Evolutionary conservation across 2,888 invertebrate species (phyloP).

Genomic region (Amphiduros pacificus): DNA sequence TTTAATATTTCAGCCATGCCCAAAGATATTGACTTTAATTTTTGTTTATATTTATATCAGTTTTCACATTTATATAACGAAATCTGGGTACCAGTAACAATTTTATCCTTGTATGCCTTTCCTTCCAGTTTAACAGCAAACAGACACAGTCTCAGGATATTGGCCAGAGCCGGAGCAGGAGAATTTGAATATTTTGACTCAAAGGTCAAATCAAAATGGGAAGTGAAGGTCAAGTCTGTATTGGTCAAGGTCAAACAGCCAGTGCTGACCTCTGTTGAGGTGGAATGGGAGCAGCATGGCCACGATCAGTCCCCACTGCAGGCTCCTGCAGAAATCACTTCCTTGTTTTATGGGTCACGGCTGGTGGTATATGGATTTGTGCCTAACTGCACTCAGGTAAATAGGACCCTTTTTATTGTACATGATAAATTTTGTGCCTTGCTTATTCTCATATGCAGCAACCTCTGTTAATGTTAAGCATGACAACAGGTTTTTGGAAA

Average conservation of each 20-base stretch:
- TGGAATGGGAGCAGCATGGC: slow-evolving; percentile 51
- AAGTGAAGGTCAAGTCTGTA: slow-evolving; percentile 36
- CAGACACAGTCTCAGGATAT: slow-evolving; percentile 39
- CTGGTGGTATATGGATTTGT: slow-evolving; percentile 54
- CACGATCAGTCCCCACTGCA: slow-evolving; percentile 36
- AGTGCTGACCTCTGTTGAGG: slow-evolving; percentile 45
- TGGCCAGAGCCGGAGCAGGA: slow-evolving; percentile 48
- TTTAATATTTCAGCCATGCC: too few relatives aligned
- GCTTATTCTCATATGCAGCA: too few relatives aligned
- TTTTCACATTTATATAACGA: too few relatives aligned
- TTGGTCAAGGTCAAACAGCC: slow-evolving; percentile 47
- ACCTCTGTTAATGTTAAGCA: too few relatives aligned
- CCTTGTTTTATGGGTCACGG: slow-evolving; percentile 52
- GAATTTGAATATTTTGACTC: slow-evolving; percentile 46
- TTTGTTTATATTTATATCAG: too few relatives aligned
- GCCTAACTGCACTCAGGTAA: slow-evolving; percentile 48
- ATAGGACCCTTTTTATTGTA: background rate
- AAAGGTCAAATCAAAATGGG: slow-evolving; percentile 51
- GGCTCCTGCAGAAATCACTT: slow-evolving; percentile 48
- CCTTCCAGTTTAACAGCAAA: too few relatives aligned
- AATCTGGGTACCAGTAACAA: too few relatives aligned
- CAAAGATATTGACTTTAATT: too few relatives aligned
- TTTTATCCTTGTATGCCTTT: too few relatives aligned
- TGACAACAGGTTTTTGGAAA: too few relatives aligned
- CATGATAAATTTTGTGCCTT: too few relatives aligned